These are phyloP conservation scores for Nothura maculosa DNA, from an alignment of 2,797 vertebrate genomes.

Conservation along the genomic window DNA sequence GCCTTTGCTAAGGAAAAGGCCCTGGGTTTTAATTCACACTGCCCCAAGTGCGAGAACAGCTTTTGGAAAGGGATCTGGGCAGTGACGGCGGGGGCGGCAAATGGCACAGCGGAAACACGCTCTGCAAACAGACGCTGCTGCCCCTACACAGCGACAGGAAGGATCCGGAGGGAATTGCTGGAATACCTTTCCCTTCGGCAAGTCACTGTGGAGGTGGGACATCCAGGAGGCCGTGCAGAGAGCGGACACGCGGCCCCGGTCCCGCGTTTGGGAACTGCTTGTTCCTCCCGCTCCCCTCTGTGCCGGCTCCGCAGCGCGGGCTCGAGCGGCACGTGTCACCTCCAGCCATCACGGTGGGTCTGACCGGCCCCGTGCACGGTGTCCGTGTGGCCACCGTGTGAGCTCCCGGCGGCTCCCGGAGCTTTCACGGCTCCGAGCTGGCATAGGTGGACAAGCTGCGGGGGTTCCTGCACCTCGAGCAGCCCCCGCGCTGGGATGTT, in stretches of 20 bases:
- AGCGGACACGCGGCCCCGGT: background rate
- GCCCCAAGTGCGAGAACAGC: accelerated
- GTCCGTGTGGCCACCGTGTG: too few species aligned
- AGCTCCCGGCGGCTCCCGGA: background rate
- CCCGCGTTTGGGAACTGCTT: background rate
- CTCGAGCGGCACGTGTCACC: background rate
- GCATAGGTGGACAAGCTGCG: background rate
- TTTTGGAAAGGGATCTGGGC: background rate
- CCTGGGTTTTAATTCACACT: background rate
- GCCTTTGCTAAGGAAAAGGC: background rate
- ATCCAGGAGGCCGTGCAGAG: background rate
- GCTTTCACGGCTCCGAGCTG: background rate
- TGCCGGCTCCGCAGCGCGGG: background rate
- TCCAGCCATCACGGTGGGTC: accelerated
- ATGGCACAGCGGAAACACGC: background rate
- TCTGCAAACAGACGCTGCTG: background rate
- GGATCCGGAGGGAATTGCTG: background rate
- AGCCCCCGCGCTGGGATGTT: background rate
- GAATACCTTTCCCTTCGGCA: background rate
- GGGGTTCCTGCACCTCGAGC: background rate
- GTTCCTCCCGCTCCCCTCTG: background rate
- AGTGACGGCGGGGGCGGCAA: background rate
- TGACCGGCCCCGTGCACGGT: accelerated
- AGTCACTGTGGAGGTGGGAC: background rate
- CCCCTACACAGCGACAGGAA: background rate